Evolutionary conservation across 1,140 invertebrate genomes (phyloP).

Genomic region (Callitettix versicolor): DNA sequence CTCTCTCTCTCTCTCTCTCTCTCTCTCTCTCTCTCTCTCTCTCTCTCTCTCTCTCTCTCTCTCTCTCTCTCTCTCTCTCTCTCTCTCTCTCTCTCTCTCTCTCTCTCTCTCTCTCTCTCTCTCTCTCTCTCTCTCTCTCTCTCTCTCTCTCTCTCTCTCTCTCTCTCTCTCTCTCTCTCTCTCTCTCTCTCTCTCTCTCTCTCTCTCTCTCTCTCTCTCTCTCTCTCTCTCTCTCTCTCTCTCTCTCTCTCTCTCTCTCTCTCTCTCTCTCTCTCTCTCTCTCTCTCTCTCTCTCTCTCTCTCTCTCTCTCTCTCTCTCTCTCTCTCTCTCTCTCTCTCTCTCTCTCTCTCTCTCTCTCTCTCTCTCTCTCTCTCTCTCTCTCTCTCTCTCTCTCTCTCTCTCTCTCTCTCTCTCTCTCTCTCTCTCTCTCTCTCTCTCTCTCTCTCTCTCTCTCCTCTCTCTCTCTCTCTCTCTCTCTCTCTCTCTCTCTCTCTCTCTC

Average conservation of each 20-base stretch:
- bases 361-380: background rate
- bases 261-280: background rate
- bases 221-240: background rate
- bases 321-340: background rate
- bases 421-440: background rate
- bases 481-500: background rate
- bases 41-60: slow-evolving; percentile 14
- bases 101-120: background rate
- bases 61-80: slow-evolving; percentile 3
- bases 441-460: background rate
- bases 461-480: background rate
- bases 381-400: background rate
- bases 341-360: background rate
- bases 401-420: background rate
- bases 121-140: background rate
- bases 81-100: background rate
- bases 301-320: background rate
- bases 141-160: background rate
- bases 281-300: background rate
- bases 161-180: background rate
- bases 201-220: background rate
- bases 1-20: slow-evolving; percentile 15
- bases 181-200: background rate
- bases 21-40: slow-evolving; percentile 14
- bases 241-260: background rate